Evolutionary conservation across 1,140 invertebrate species (phyloP), one percentile per base, ranked within the genome.

Genomic region (Bombus ignitus): DNA sequence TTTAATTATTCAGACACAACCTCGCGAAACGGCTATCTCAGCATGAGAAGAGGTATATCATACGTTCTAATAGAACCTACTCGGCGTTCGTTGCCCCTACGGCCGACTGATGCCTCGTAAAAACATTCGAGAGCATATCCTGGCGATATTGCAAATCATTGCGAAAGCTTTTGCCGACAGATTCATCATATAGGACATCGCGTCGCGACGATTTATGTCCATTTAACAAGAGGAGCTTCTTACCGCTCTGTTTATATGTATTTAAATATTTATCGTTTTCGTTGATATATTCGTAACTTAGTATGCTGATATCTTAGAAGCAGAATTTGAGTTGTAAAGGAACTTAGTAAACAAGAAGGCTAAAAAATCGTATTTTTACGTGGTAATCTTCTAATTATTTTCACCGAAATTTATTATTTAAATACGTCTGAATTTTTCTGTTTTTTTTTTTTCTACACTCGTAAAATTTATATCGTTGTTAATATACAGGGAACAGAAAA

Each of bases 1-100:
- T 76, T 76, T 59, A 76, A 76, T 76, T 76, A 76, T 76, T 59
- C 74, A 76, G 74, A 18, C 28, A 42, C 71, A 42, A 44, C 71
- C 71, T 44, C 47, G 25, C 74, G 47, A 39, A 59, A 39, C 35
- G 53, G 53, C 35, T 53, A 76, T 76, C 53, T 76, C 74, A n/a
- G n/a, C 13, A 47, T 32, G 42, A 37, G 53, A 13, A 37, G 28
- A 59, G 53, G 32, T 59, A 28, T 74, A 74, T 53, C 18, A 8
- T 74, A 74, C 35, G 53, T 39, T 76, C 37, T 37, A 76, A 76
- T 76, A 76, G 53, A 59, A 76, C 28, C 47, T 59, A 76, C 47
- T 76, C 74, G 44, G n/a, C 74, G 74, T 76, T 76, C 42, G 32
- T 76, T 76, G 47, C 53, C 74, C 74, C 35, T 15, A 35, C 42